Evolutionary conservation across 2,797 vertebrate species (phyloP).

Genomic region (Lutjanus campechanus): DNA sequence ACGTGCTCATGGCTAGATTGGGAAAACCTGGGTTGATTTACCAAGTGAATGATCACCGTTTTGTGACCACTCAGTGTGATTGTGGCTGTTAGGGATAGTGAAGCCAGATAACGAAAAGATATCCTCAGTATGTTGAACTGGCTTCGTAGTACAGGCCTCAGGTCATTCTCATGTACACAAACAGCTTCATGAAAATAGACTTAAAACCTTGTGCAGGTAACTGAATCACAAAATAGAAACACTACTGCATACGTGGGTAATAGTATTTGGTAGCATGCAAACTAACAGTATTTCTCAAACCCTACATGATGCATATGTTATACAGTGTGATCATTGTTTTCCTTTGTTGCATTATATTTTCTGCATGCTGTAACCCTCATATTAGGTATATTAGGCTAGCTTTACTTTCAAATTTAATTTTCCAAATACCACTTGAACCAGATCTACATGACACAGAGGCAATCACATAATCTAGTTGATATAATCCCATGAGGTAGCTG

Average conservation of each 20-base stretch:
- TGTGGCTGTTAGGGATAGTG: neutral
- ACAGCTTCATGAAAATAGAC: neutral
- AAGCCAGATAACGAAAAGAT: conserved; percentile 7
- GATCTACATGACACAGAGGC: neutral
- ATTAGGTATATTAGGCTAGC: neutral
- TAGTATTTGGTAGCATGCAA: neutral
- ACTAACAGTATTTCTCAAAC: neutral
- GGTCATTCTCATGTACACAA: conserved; percentile 1
- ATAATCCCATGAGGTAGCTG: conserved; percentile 6
- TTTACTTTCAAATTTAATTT: neutral
- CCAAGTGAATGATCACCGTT: no score
- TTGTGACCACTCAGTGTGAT: neutral
- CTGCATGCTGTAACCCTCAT: neutral
- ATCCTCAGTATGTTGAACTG: neutral
- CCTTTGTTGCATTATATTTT: conserved; percentile 7
- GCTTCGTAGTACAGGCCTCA: neutral
- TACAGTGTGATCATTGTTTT: neutral
- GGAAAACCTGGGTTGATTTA: neutral
- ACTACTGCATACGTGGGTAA: neutral
- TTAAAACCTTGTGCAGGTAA: conserved; percentile 9
- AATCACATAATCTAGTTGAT: neutral
- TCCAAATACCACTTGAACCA: neutral
- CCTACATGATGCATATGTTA: conserved; percentile 5
- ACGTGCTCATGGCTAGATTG: rapidly evolving
- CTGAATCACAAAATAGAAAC: conserved; percentile 2